Evolutionary conservation across 2,113 vertebrate genomes (phyloP), one percentile per base, ranked within the genome.

Genomic region (Xenotilapia flavipinnis): DNA sequence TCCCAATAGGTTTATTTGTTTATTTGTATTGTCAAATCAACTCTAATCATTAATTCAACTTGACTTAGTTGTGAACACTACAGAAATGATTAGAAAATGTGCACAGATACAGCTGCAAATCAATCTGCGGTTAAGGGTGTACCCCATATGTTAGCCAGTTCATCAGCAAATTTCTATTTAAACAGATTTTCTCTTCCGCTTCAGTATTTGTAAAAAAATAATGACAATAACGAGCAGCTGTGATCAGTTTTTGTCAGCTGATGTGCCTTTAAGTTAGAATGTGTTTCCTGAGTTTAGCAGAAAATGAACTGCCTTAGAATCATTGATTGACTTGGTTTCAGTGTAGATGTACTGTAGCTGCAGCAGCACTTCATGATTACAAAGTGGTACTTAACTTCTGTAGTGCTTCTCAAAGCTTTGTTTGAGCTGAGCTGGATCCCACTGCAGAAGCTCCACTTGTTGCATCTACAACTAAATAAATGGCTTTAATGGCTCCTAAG

Each of bases 401-500:
- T 49, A 62, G 47, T 79, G 36, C 81, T 45, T 28, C 33, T n/a
- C 19, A n/a, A 10, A 54, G 82, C 42, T 85, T 62, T 82, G 70
- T 83, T 83, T 82, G 80, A 79, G 65, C 82, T 82, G 70, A 81
- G 47, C 54, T 26, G 4, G 54, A 80, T 73, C 42, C 54, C 47
- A 51, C 60, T 80, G 70, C 65, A 80, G 42, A 80, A 54, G 68
- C 23, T 45, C 54, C 85, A 86, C 85, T 80, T 89, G 84, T 90
- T 86, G 86, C 81, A 15, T 83, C 65, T 53, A 55, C 19, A 49
- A 86, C 70, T 62, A 70, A 89, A 91, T 84, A 87, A 91, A 90
- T 88, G 89, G 77, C 86, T 90, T 36, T 90, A 91, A 91, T 91
- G 88, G 87, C 73, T 91, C 53, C 73, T 91, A 83, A 86, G 70